Conservation (phyloP, 2,113 vertebrate species). For the Daboia siamensis region DNA sequence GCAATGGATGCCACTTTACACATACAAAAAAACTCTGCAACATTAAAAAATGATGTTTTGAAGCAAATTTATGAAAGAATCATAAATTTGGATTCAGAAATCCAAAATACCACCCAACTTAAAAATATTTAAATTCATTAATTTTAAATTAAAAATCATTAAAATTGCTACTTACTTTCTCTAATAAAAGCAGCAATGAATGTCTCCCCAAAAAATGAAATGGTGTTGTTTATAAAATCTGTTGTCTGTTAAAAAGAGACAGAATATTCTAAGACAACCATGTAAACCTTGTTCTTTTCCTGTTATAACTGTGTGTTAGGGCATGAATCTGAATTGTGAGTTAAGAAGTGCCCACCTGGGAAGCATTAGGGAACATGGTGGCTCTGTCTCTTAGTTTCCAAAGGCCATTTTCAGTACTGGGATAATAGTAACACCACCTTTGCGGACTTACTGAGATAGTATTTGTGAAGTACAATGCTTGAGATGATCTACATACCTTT, state of each 20-base stretch:
- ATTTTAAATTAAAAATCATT: not conserved
- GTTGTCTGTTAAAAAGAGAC: not conserved
- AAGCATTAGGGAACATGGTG: not conserved
- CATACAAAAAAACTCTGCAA: not conserved
- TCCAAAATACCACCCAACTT: not conserved
- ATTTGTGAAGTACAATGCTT: not conserved
- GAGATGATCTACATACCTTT: not conserved
- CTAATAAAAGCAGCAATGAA: not conserved
- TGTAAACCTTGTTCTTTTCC: constrained; percentile 1
- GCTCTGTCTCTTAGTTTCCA: not conserved
- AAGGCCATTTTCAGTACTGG: not conserved
- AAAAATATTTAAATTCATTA: not conserved
- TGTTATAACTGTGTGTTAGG: not conserved
- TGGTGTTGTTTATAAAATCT: constrained; percentile 18
- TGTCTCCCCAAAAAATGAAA: not conserved
- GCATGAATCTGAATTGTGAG: not conserved
- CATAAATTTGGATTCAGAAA: not conserved
- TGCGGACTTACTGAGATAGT: not conserved
- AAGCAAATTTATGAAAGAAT: not conserved
- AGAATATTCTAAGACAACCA: constrained; percentile 22
- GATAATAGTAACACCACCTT: not conserved
- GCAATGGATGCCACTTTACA: not conserved
- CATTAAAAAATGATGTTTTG: not conserved
- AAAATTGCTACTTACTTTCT: not conserved
- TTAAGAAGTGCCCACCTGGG: not conserved